Conservation (phyloP, 2,113 vertebrate species). For the Phaetusa simplex region DNA sequence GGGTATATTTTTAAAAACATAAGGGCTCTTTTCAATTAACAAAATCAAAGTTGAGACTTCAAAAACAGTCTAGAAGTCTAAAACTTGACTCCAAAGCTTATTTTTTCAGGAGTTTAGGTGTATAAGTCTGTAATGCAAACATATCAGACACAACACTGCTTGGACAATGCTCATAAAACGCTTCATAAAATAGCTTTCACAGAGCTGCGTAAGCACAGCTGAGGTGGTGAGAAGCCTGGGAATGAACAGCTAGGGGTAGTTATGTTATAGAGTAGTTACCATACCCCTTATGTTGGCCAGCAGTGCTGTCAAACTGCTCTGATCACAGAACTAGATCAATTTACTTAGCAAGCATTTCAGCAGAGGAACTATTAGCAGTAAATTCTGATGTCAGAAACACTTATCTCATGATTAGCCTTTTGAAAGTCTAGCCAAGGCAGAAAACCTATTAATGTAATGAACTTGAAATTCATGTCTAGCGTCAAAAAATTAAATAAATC, state of each 20-base stretch:
- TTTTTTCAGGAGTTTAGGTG: background rate
- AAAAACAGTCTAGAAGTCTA: background rate
- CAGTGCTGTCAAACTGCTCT: background rate
- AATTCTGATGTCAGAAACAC: background rate
- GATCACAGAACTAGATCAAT: background rate
- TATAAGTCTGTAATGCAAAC: background rate
- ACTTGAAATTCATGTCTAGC: background rate
- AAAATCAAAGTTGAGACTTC: background rate
- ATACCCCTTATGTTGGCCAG: background rate
- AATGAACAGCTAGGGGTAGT: background rate
- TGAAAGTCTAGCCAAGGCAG: background rate
- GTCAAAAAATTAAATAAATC: background rate
- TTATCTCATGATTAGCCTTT: background rate
- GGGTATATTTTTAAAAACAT: background rate
- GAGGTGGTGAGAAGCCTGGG: background rate
- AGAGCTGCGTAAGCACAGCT: background rate
- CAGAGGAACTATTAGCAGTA: background rate
- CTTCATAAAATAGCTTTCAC: background rate
- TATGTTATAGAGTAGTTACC: background rate
- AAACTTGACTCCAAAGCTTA: background rate
- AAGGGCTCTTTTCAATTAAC: background rate
- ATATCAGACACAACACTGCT: background rate
- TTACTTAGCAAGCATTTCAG: background rate
- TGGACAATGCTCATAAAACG: background rate
- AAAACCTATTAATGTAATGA: background rate